These are phyloP conservation scores for Pangasius sanitwongsei DNA, from an alignment of 2,797 vertebrate species.

Conservation along the genomic window DNA sequence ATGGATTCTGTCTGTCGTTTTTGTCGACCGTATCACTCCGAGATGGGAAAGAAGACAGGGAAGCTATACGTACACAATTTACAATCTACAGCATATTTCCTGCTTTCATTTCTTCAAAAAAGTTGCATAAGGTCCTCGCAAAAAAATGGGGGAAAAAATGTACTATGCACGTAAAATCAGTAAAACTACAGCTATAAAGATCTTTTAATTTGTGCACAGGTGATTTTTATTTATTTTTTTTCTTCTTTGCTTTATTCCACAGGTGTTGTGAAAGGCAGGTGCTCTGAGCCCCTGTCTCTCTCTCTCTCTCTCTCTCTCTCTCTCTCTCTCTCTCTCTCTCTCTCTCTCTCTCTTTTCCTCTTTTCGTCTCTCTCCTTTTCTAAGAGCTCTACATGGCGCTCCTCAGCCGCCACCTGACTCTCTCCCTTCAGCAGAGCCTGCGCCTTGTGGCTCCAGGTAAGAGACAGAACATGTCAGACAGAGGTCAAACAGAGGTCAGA, in stretches of 20 bases:
- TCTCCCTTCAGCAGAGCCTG: slow-evolving; percentile 76
- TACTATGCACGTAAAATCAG: not conserved
- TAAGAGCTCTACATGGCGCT: slow-evolving; percentile 77
- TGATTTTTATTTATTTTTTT: not conserved
- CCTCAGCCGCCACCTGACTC: slow-evolving; percentile 76
- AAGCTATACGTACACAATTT: not conserved
- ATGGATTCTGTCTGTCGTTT: not conserved
- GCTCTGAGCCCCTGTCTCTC: slow-evolving; percentile 29
- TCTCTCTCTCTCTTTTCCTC: slow-evolving; percentile 18
- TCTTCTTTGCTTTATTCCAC: not conserved
- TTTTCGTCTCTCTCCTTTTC: not conserved
- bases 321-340: slow-evolving; percentile 13
- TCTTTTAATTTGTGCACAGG: not conserved
- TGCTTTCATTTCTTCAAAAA: no score
- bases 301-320: not conserved
- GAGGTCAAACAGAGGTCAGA: not conserved
- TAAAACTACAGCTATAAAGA: not conserved
- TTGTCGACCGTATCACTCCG: no score
- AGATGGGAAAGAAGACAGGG: no score
- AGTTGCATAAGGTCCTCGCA: not conserved
- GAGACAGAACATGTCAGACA: not conserved
- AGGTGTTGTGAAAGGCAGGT: slow-evolving; percentile 47
- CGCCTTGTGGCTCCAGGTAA: slow-evolving; percentile 74
- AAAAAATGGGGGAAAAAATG: not conserved
- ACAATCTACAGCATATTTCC: no score